Evolutionary conservation across 2,888 invertebrate genomes (phyloP).

Genomic region (Melanostoma scalare): DNA sequence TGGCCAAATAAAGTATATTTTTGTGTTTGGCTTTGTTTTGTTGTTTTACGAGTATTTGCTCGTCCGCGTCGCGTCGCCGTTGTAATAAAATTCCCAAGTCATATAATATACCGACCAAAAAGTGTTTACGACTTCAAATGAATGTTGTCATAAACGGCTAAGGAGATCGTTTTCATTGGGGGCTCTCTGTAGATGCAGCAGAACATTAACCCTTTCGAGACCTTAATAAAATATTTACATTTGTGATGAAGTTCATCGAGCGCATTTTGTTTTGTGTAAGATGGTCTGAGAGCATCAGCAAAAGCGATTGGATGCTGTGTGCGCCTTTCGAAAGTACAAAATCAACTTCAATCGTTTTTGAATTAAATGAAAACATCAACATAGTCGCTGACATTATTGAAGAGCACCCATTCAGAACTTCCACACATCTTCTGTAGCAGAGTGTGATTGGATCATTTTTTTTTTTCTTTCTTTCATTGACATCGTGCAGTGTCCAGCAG

Average conservation of each 20-base stretch:
- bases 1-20: slow-evolving; percentile 1
- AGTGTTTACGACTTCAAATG: slow-evolving; percentile 60
- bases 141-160: slow-evolving; percentile 49
- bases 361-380: slow-evolving; percentile 23
- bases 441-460: slow-evolving; percentile 7
- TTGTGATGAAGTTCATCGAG: slow-evolving; percentile 39
- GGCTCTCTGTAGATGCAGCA: neutral
- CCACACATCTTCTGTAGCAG: neutral
- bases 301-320: neutral
- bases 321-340: slow-evolving; percentile 1
- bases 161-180: slow-evolving; percentile 15
- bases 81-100: slow-evolving; percentile 45
- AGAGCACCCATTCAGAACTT: neutral
- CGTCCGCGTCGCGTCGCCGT: slow-evolving; percentile 33
- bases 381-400: neutral
- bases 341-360: slow-evolving; percentile 6
- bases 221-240: slow-evolving; percentile 53
- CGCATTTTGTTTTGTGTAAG: slow-evolving; percentile 3
- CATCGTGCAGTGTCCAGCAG: slow-evolving; percentile 1
- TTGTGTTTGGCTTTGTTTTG: slow-evolving; percentile 22
- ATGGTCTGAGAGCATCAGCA: neutral
- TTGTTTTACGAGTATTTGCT: slow-evolving; percentile 51
- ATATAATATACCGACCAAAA: slow-evolving; percentile 15
- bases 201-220: slow-evolving; percentile 35
- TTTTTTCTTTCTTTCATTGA: slow-evolving; percentile 6